phyloP scores from a whole-genome alignment of 2,797 vertebrate species.

The Rallus crepitans region DNA sequence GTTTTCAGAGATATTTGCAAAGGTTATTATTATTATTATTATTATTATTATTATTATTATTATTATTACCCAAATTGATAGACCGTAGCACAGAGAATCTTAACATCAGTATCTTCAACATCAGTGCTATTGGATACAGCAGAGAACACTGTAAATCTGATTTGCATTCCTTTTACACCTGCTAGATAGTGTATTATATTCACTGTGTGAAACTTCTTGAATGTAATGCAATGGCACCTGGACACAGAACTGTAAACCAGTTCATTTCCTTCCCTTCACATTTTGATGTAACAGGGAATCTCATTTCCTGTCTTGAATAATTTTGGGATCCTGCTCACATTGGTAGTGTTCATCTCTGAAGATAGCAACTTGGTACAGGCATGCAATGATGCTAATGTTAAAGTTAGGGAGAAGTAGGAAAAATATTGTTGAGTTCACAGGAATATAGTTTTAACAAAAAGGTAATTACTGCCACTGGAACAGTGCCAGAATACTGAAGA shows the following conservation, averaged over 20 bases:
- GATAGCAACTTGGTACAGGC: not conserved
- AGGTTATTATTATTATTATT: not conserved
- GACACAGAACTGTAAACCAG: not conserved
- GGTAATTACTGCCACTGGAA: not conserved
- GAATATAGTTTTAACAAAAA: not conserved
- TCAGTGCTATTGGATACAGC: not conserved
- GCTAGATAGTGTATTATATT: not conserved
- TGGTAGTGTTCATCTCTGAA: not conserved
- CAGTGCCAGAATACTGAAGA: not conserved
- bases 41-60: no score
- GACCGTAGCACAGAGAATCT: not conserved
- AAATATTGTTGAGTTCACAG: not conserved
- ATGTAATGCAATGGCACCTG: not conserved
- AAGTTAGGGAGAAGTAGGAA: not conserved
- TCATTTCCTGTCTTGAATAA: not conserved
- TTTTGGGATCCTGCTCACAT: not conserved
- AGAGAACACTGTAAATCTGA: not conserved
- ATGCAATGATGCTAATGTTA: not conserved
- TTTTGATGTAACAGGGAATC: not conserved
- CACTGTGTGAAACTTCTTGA: not conserved
- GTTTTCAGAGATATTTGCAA: not conserved
- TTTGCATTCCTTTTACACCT: not conserved
- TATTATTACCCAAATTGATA: not conserved
- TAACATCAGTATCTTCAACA: not conserved
- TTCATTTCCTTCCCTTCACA: conserved; percentile 4